A percentile compares a stretch with the other conserved stretches of the same genome.
Conservation (phyloP, 2,797 vertebrate genomes). For the Tokudaia tokunoshimensis region DNA sequence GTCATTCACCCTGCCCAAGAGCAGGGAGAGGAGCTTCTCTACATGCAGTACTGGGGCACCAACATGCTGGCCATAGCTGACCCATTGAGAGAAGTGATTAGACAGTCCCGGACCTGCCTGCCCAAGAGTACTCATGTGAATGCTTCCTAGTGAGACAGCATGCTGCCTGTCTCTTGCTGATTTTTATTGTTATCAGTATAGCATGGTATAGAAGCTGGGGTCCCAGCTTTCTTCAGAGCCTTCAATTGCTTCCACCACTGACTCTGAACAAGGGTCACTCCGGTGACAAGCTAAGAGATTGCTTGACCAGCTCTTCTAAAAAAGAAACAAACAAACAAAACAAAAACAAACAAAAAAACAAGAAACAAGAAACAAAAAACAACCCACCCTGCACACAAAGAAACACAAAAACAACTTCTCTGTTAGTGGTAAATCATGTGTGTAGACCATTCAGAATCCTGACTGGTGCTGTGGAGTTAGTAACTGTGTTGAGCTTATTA, state of each 20-base stretch:
- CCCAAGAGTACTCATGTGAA: neutral
- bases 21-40: neutral
- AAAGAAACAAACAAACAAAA: too few relatives aligned
- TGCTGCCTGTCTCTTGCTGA: neutral
- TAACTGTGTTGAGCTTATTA: neutral
- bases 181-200: slow-evolving; percentile 34
- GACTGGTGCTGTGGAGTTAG: too few relatives aligned
- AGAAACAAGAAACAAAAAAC: too few relatives aligned
- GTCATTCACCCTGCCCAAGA: neutral
- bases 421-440: neutral
- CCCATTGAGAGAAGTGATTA: neutral
- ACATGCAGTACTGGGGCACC: neutral
- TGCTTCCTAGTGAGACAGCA: neutral
- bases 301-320: neutral
- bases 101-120: neutral
- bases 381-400: neutral
- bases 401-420: neutral
- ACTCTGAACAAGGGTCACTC: neutral
- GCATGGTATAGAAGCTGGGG: neutral
- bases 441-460: neutral
- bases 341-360: too few relatives aligned
- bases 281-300: neutral
- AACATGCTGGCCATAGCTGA: neutral
- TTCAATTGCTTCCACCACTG: neutral
- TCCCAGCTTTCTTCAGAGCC: neutral